phyloP scores from a whole-genome alignment of 23 tunicate genomes.

The Diplosoma virens region DNA sequence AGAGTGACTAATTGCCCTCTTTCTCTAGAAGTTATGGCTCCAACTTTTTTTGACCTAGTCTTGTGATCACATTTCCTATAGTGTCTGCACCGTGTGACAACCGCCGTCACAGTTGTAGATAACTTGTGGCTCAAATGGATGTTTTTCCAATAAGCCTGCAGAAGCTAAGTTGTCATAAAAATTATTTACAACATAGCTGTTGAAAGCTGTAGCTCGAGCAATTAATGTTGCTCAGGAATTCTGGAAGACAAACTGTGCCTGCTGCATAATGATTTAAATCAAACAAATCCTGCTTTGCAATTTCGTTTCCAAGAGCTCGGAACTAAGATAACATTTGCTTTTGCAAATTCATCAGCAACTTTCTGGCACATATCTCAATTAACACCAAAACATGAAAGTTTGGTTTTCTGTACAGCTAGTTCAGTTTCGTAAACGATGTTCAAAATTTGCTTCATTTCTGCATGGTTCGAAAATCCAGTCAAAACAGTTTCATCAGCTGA shows the following conservation, averaged over 20 bases:
- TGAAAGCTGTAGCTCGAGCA: conserved; percentile 37
- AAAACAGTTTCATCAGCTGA: conserved; percentile 11
- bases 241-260: neutral
- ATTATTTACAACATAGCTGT: conserved; percentile 13
- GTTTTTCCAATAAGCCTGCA: conserved; percentile 4
- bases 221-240: conserved; percentile 14
- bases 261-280: neutral
- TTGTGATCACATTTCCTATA: neutral
- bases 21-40: conserved; percentile 25
- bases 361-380: neutral
- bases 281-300: conserved; percentile 4
- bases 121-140: conserved; percentile 28
- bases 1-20: conserved; percentile 14
- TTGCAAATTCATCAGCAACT: conserved; percentile 14
- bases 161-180: conserved; percentile 24
- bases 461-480: conserved; percentile 16
- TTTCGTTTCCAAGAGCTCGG: conserved; percentile 5
- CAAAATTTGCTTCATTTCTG: conserved; percentile 2
- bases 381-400: conserved; percentile 9
- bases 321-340: conserved; percentile 5
- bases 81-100: conserved; percentile 14
- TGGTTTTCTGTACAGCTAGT: neutral
- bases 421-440: neutral
- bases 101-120: conserved; percentile 15
- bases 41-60: conserved; percentile 32